Evolutionary conservation across 2,888 invertebrate species (phyloP).

Genomic region (Parelbella ahira): DNA sequence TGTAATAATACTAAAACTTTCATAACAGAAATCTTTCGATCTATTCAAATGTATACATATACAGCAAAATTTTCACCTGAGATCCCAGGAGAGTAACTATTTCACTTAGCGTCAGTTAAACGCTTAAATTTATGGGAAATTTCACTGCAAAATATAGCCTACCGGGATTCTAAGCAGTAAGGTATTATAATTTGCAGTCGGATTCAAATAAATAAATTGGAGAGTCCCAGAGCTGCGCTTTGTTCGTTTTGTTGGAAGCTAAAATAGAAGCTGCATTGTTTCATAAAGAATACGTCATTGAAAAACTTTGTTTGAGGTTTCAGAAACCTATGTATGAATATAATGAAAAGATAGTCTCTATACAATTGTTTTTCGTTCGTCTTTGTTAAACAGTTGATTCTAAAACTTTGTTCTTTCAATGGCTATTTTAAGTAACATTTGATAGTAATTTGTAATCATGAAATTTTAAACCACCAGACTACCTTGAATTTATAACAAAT

Average conservation of each 20-base stretch:
- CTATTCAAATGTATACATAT: conserved; percentile 4
- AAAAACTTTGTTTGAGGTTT: neutral
- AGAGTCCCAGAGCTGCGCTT: neutral
- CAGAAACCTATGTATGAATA: no score
- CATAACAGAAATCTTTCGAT: conserved; percentile 3
- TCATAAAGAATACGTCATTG: neutral
- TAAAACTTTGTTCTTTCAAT: no score
- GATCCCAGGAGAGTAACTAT: conserved; percentile 11
- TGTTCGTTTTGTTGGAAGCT: conserved; percentile 2
- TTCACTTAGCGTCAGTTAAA: conserved; percentile 23
- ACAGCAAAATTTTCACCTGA: conserved; percentile 7
- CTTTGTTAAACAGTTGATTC: no score
- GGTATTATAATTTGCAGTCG: conserved; percentile 13
- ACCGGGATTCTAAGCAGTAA: conserved; percentile 10
- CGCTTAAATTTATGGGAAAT: conserved; percentile 22
- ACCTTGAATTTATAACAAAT: no score
- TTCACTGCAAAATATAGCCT: conserved; percentile 18
- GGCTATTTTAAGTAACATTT: no score
- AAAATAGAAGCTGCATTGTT: conserved; percentile 5
- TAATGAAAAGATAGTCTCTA: no score
- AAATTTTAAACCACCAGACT: no score
- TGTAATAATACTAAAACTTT: no score
- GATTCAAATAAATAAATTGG: conserved; percentile 7
- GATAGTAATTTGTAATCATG: no score
- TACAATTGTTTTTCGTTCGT: no score